Percentiles rank a stretch among this genome's conserved stretches.
Evolutionary conservation across 2,113 vertebrate species (phyloP).

Genomic region (Poeciliopsis turrubarensis): DNA sequence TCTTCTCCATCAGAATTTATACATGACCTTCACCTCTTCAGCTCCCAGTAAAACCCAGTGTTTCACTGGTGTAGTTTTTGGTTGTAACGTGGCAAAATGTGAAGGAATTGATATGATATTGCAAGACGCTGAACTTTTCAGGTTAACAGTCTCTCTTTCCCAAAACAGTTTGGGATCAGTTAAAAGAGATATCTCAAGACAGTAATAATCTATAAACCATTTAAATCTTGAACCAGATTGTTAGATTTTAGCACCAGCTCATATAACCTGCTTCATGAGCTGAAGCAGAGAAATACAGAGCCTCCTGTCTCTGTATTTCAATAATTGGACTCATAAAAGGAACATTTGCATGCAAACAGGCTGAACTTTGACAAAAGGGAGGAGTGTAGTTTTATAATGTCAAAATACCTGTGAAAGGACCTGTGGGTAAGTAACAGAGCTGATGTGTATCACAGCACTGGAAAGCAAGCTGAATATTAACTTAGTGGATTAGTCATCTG

Average conservation of each 20-base stretch:
- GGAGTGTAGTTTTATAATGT: neutral
- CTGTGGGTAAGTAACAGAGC: neutral
- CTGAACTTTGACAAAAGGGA: neutral
- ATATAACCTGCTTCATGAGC: neutral
- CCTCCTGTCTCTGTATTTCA: neutral
- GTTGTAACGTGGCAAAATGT: no score
- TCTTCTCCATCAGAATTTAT: neutral
- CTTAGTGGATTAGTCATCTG: no score
- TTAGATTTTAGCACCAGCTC: no score
- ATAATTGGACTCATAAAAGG: neutral
- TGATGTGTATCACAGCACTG: neutral
- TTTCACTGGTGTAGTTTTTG: no score
- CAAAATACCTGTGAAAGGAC: neutral
- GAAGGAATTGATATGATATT: no score
- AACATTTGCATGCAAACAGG: neutral
- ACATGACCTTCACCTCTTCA: neutral
- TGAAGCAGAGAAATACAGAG: neutral
- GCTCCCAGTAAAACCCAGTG: no score
- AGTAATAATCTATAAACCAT: neutral
- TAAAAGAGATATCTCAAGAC: neutral
- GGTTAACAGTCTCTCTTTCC: neutral
- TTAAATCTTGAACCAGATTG: no score
- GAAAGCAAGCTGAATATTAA: no score
- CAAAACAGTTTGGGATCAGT: neutral
- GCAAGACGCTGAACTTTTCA: neutral